Evolutionary conservation across 2,797 vertebrate genomes (phyloP).

Genomic region (Xyrichtys novacula): DNA sequence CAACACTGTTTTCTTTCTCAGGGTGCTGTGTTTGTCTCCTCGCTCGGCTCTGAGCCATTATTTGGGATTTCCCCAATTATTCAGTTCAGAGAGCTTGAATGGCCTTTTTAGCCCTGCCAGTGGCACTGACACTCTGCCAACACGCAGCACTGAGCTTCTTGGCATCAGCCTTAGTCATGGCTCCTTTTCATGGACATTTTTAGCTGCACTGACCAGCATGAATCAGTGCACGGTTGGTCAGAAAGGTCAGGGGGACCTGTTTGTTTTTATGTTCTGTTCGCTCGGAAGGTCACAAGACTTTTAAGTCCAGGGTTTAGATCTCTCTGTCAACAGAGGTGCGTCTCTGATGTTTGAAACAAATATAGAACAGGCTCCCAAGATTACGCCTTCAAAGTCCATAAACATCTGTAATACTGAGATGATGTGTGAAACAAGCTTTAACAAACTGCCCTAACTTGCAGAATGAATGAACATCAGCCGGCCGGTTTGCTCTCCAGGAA

Average conservation of each 20-base stretch:
- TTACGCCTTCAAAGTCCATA: not conserved
- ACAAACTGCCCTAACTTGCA: slow-evolving; percentile 28
- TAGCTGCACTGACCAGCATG: slow-evolving; percentile 33
- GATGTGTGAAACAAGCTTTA: slow-evolving; percentile 24
- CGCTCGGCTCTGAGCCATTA: slow-evolving; percentile 26
- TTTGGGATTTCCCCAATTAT: slow-evolving; percentile 54
- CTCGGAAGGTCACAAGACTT: slow-evolving; percentile 59
- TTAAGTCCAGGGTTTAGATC: slow-evolving; percentile 42
- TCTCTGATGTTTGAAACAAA: slow-evolving; percentile 37
- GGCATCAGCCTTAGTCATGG: slow-evolving; percentile 30
- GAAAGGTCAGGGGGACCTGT: slow-evolving; percentile 55
- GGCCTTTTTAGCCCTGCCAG: slow-evolving; percentile 29
- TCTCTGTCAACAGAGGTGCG: slow-evolving; percentile 7
- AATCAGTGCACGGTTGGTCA: slow-evolving; percentile 27
- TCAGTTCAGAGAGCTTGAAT: slow-evolving; percentile 24
- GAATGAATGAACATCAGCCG: slow-evolving; percentile 33
- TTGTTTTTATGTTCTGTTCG: slow-evolving; percentile 44
- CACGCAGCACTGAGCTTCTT: slow-evolving; percentile 28
- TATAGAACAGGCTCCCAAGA: not conserved
- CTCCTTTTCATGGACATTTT: slow-evolving; percentile 38
- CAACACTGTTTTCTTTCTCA: slow-evolving; percentile 1
- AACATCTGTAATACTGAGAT: slow-evolving; percentile 7
- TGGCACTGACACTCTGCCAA: slow-evolving; percentile 31
- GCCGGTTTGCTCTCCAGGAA: slow-evolving; percentile 38
- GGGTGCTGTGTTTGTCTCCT: slow-evolving; percentile 6